Evolutionary conservation across 1,140 invertebrate species (phyloP).

Genomic region (Drosophila eugracilis): DNA sequence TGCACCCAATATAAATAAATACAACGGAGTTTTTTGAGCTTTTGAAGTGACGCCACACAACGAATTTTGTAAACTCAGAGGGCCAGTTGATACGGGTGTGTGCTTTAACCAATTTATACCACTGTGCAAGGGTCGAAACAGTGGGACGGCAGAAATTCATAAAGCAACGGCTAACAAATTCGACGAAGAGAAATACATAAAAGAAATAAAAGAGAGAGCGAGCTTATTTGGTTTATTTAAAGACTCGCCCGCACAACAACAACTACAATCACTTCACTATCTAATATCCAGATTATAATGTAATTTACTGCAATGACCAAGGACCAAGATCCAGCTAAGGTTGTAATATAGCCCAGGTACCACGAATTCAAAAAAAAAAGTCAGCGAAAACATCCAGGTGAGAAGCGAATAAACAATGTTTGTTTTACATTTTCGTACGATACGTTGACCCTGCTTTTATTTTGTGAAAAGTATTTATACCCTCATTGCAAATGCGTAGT

Average conservation of each 20-base stretch:
- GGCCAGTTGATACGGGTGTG: conserved; percentile 6
- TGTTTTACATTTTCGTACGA: neutral
- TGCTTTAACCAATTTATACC: conserved; percentile 4
- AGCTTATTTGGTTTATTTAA: conserved; percentile 36
- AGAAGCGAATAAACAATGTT: neutral
- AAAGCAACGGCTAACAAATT: conserved; percentile 26
- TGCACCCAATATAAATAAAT: too few species aligned
- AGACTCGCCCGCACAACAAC: conserved; percentile 22
- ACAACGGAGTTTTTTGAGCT: neutral
- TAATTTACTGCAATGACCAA: conserved; percentile 34
- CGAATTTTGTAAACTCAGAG: conserved; percentile 16
- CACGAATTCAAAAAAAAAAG: conserved; percentile 1
- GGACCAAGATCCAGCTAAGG: conserved; percentile 20
- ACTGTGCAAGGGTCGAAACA: conserved; percentile 41
- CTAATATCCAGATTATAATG: conserved; percentile 39
- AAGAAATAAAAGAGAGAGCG: conserved; percentile 5
- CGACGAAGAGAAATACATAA: conserved; percentile 8
- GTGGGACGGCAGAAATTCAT: conserved; percentile 25
- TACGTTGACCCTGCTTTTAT: conserved; percentile 2
- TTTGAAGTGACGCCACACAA: neutral
- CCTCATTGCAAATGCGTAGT: conserved; percentile 22
- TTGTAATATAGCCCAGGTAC: conserved; percentile 36
- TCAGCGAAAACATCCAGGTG: conserved; percentile 14
- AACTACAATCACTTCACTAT: conserved; percentile 20
- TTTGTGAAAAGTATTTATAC: conserved; percentile 8